Evolutionary conservation across 2,113 vertebrate genomes (phyloP).

Genomic region (Gymnocephalus cernua): DNA sequence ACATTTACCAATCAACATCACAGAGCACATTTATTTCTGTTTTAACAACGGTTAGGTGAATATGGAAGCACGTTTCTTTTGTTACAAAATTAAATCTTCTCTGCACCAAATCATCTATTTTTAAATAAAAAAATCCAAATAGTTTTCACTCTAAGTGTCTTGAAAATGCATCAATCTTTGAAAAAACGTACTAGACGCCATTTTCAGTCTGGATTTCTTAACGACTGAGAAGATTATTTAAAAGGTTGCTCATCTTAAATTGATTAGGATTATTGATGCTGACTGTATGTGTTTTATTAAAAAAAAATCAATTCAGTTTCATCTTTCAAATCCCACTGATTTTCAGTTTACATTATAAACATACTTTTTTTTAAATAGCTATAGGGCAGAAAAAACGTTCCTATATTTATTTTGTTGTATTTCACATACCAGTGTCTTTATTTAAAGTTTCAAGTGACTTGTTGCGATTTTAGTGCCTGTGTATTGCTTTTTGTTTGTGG

Average conservation of each 20-base stretch:
- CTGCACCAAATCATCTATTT: background rate
- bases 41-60: background rate
- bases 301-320: background rate
- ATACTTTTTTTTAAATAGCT: background rate
- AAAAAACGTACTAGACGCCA: background rate
- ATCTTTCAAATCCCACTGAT: background rate
- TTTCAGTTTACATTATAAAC: background rate
- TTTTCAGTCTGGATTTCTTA: background rate
- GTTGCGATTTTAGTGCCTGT: slow-evolving; percentile 84
- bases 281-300: background rate
- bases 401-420: background rate
- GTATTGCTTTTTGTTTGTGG: slow-evolving; percentile 17
- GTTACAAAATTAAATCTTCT: background rate
- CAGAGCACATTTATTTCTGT: slow-evolving; percentile 57
- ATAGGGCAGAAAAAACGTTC: background rate
- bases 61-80: background rate
- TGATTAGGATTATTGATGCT: background rate
- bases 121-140: background rate
- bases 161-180: background rate
- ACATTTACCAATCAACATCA: slow-evolving; percentile 44
- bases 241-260: background rate
- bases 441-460: slow-evolving; percentile 67
- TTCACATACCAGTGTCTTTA: background rate
- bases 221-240: background rate
- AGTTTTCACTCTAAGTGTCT: background rate